phyloP scores from a whole-genome alignment of 2,888 invertebrate species.

The Ischnura elegans region DNA sequence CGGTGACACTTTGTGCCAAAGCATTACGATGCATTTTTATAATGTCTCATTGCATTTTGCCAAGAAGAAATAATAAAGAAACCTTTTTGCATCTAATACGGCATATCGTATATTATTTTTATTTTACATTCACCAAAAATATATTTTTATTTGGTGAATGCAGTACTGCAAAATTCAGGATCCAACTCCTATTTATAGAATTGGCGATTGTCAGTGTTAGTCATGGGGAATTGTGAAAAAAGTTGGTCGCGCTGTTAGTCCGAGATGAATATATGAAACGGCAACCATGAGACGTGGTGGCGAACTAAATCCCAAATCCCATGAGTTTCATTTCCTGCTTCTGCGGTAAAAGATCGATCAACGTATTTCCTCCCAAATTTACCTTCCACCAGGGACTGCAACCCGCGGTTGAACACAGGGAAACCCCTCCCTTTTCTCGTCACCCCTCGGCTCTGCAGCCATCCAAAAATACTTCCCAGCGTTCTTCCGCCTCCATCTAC shows the following conservation, averaged over 20 bases:
- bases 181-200: too few relatives aligned
- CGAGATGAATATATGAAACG: neutral
- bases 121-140: too few relatives aligned
- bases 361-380: slow-evolving; percentile 20
- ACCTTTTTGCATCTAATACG: too few relatives aligned
- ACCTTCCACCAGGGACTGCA: neutral
- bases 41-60: too few relatives aligned
- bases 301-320: neutral
- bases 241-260: neutral
- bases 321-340: neutral
- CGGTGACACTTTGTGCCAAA: too few relatives aligned
- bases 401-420: neutral
- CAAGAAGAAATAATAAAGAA: too few relatives aligned
- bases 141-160: too few relatives aligned
- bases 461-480: neutral
- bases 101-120: too few relatives aligned
- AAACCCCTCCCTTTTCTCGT: slow-evolving; percentile 32
- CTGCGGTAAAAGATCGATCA: neutral
- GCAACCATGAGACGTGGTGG: neutral
- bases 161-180: too few relatives aligned
- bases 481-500: neutral
- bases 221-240: neutral
- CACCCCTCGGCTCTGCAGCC: neutral
- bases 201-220: neutral
- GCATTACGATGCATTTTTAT: too few relatives aligned